phyloP scores from a whole-genome alignment of 2,888 invertebrate species.

The Drosophila greeni region DNA sequence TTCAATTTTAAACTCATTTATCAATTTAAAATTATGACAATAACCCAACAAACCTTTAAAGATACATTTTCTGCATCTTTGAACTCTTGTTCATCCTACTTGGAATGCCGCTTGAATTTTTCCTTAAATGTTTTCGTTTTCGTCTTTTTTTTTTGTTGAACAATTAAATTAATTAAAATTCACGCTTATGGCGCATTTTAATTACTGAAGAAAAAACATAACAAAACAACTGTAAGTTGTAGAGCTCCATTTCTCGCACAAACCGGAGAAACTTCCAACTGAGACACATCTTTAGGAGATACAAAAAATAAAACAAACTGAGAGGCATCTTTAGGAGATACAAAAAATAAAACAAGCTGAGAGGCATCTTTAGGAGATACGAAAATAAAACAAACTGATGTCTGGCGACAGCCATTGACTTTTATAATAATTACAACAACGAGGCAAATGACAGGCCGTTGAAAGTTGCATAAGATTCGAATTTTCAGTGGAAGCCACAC shows the following conservation, averaged over 20 bases:
- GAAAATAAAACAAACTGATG: constrained; percentile 4
- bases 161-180: constrained; percentile 70
- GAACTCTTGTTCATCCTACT: no score
- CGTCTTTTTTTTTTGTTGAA: constrained; percentile 28
- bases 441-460: constrained; percentile 8
- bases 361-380: constrained; percentile 18
- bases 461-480: constrained; percentile 14
- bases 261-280: constrained; percentile 49
- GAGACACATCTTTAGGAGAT: no score
- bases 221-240: constrained; percentile 19
- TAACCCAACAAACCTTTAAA: no score
- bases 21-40: no score
- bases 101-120: constrained; percentile 46
- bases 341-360: no score
- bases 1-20: no score
- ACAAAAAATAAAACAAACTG: no score
- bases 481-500: constrained; percentile 10
- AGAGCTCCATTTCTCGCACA: constrained; percentile 48
- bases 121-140: constrained; percentile 34
- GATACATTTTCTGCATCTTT: no score
- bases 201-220: constrained; percentile 24
- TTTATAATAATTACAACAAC: constrained; percentile 17
- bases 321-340: no score
- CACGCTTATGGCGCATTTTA: constrained; percentile 62
- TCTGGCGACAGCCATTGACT: constrained; percentile 16